Percentiles rank a stretch among this genome's conserved stretches.
These are phyloP conservation scores for Philopotamus ludificatus DNA, from an alignment of 1,140 invertebrate species.

Conservation along the genomic window DNA sequence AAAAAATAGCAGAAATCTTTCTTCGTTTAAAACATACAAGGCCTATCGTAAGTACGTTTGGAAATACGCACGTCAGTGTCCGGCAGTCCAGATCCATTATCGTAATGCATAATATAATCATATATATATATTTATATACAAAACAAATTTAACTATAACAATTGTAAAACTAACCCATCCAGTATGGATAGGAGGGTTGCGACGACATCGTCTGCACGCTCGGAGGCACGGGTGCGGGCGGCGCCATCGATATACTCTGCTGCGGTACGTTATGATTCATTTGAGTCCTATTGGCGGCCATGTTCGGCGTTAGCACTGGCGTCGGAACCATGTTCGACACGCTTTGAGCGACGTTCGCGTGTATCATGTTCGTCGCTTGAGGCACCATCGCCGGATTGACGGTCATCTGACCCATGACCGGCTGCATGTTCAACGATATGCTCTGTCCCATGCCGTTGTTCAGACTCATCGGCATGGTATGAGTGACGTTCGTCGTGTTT, in stretches of 20 bases:
- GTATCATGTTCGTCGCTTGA: slow-evolving; percentile 14
- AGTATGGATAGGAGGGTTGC: slow-evolving; percentile 35
- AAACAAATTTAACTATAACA: background rate
- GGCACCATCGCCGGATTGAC: slow-evolving; percentile 32
- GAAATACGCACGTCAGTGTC: background rate
- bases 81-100: background rate
- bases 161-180: slow-evolving; percentile 37
- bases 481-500: slow-evolving; percentile 21
- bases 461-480: slow-evolving; percentile 23
- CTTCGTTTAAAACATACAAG: background rate
- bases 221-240: slow-evolving; percentile 22
- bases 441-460: slow-evolving; percentile 16
- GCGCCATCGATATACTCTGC: slow-evolving; percentile 17
- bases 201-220: slow-evolving; percentile 28
- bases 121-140: background rate
- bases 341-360: slow-evolving; percentile 15
- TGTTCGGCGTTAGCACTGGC: slow-evolving; percentile 14
- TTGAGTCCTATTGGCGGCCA: slow-evolving; percentile 7
- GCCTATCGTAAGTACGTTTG: background rate
- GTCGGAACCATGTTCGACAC: slow-evolving; percentile 27
- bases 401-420: slow-evolving; percentile 36
- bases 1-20: background rate
- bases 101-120: background rate
- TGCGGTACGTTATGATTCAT: slow-evolving; percentile 8
- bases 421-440: slow-evolving; percentile 30